phyloP scores from a whole-genome alignment of 35 echinoderm and acorn worm genomes.

The Amphiura filiformis region DNA sequence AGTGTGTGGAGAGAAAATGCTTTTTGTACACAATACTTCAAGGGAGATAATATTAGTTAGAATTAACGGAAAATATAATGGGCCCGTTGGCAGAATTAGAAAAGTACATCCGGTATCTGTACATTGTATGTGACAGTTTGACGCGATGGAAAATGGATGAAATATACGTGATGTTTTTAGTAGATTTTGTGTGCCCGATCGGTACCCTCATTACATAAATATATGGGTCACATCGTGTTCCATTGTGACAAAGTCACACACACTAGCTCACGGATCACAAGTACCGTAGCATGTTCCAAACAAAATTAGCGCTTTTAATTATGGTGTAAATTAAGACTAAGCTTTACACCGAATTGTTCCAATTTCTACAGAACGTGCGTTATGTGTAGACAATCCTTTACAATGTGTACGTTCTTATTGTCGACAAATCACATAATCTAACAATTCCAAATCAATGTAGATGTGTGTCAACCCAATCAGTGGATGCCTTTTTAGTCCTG shows the following conservation, averaged over 20 bases:
- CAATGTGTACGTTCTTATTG: too few species aligned
- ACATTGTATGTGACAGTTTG: background rate
- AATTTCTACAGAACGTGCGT: too few species aligned
- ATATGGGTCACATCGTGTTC: background rate
- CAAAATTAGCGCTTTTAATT: too few species aligned
- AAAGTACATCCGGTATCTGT: background rate
- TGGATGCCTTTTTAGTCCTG: background rate
- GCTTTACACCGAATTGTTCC: too few species aligned
- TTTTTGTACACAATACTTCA: constrained; percentile 6
- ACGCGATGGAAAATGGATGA: background rate
- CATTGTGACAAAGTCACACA: background rate
- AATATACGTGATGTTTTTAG: background rate
- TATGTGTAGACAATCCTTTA: too few species aligned
- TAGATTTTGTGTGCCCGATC: background rate
- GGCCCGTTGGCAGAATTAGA: background rate
- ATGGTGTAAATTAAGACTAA: too few species aligned
- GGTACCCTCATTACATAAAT: background rate
- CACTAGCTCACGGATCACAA: background rate
- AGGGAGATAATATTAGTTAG: background rate
- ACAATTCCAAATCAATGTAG: too few species aligned
- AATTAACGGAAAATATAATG: background rate
- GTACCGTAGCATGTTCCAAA: background rate
- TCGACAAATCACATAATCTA: too few species aligned
- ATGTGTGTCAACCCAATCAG: too few species aligned
- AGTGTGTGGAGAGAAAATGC: background rate